phyloP scores from a whole-genome alignment of 2,888 invertebrate species.

The Cyaniris semiargus region DNA sequence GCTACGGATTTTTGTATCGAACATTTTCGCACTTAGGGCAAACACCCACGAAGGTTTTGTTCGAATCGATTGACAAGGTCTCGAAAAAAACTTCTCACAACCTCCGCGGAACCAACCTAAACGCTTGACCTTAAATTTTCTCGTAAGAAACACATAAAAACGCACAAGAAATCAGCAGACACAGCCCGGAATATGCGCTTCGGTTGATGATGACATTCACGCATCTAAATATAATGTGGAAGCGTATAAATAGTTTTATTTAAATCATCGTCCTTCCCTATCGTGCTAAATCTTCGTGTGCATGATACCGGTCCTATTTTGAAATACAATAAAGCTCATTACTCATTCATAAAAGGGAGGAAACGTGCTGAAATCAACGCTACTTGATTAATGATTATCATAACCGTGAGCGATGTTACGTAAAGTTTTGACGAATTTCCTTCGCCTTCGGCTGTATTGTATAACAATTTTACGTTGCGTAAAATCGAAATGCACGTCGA shows the following conservation, averaged over 20 bases:
- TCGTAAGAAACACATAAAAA: constrained; percentile 12
- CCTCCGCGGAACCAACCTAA: neutral
- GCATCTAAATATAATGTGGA: neutral
- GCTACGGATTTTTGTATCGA: neutral
- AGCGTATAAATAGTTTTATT: constrained; percentile 17
- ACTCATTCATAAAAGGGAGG: constrained; percentile 19
- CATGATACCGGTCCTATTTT: neutral
- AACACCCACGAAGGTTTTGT: neutral
- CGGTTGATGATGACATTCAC: neutral
- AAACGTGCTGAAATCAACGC: constrained; percentile 17
- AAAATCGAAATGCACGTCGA: constrained; percentile 8
- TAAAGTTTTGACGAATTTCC: neutral
- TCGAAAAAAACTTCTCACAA: neutral
- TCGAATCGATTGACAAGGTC: constrained; percentile 12
- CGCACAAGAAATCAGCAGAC: neutral
- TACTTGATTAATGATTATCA: constrained; percentile 14
- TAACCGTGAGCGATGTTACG: constrained; percentile 19
- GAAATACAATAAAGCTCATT: constrained; percentile 19
- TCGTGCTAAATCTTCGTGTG: constrained; percentile 1
- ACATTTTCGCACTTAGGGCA: constrained; percentile 4
- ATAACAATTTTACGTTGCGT: constrained; percentile 16
- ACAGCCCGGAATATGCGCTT: neutral
- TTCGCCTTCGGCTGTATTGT: neutral
- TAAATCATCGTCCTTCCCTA: constrained; percentile 10
- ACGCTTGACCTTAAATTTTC: constrained; percentile 2